phyloP scores from a whole-genome alignment of 2,888 invertebrate genomes.

The Lasioglossum calceatum region DNA sequence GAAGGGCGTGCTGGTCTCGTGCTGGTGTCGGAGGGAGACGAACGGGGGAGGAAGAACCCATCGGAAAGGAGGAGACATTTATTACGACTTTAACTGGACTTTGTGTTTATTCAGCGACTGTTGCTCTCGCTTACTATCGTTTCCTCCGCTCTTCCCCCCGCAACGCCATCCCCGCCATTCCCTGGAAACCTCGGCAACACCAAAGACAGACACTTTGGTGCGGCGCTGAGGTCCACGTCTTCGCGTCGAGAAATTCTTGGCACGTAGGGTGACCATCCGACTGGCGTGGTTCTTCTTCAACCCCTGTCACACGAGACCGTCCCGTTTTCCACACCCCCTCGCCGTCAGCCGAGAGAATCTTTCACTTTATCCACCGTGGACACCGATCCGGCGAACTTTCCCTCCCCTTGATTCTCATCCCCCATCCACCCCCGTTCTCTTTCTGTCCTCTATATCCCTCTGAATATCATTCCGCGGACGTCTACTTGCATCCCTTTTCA shows the following conservation, averaged over 20 bases:
- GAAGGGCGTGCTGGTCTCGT: slow-evolving; percentile 31
- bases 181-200: slow-evolving; percentile 50
- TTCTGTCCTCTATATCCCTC: slow-evolving; percentile 69
- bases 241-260: slow-evolving; percentile 74
- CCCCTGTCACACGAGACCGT: slow-evolving; percentile 75
- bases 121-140: slow-evolving; percentile 76
- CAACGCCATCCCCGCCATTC: slow-evolving; percentile 11
- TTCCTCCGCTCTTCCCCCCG: slow-evolving; percentile 48
- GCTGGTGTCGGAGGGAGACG: slow-evolving; percentile 35
- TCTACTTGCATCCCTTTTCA: slow-evolving; percentile 70
- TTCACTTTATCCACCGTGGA: slow-evolving; percentile 83
- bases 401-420: not conserved
- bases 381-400: slow-evolving; percentile 78
- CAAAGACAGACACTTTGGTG: slow-evolving; percentile 49
- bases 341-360: slow-evolving; percentile 76
- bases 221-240: slow-evolving; percentile 45
- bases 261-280: slow-evolving; percentile 80
- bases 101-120: slow-evolving; percentile 84
- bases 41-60: slow-evolving; percentile 64
- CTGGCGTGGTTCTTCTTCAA: slow-evolving; percentile 73
- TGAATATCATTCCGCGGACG: slow-evolving; percentile 79
- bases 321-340: not conserved
- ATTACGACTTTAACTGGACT: slow-evolving; percentile 84
- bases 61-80: slow-evolving; percentile 82
- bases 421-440: not conserved